These are phyloP conservation scores for Watersipora subatra DNA, from an alignment of 1,140 invertebrate genomes.

Conservation along the genomic window DNA sequence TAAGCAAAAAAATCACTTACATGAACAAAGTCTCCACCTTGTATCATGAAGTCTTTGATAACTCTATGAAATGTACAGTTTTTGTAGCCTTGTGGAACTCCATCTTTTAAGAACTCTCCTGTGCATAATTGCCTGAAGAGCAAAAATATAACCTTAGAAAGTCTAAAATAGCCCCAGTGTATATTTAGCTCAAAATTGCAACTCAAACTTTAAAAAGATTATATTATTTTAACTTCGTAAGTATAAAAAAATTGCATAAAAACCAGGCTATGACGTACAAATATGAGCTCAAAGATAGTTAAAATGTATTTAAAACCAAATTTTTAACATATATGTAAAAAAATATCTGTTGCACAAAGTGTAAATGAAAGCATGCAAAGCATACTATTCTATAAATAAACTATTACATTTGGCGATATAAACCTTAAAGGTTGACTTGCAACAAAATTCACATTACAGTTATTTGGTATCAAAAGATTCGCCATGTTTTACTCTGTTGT, in stretches of 20 bases:
- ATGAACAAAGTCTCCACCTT: conserved; percentile 97
- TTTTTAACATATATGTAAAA: too few species aligned
- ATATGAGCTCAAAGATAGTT: too few species aligned
- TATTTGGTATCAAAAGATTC: too few species aligned
- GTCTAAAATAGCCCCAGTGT: background rate
- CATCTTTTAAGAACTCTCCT: conserved; percentile 72
- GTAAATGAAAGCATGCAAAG: too few species aligned
- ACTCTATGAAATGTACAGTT: conserved; percentile 91
- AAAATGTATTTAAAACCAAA: too few species aligned
- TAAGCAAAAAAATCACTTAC: conserved; percentile 46
- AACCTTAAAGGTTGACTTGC: too few species aligned
- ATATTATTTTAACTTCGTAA: background rate
- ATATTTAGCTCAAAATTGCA: background rate
- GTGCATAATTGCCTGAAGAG: conserved; percentile 79
- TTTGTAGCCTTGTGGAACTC: conserved; percentile 91
- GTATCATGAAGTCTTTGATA: conserved; percentile 95
- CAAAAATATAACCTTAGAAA: conserved; percentile 8
- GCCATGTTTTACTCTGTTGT: too few species aligned
- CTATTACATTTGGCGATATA: too few species aligned
- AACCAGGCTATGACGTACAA: too few species aligned
- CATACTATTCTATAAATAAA: too few species aligned
- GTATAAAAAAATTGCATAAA: background rate
- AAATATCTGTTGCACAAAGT: too few species aligned
- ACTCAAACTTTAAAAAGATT: background rate
- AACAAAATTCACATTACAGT: too few species aligned